Percentiles rank a stretch among this genome's conserved stretches.
Evolutionary conservation across 2,113 vertebrate species (phyloP).

Genomic region (Salminus brasiliensis): DNA sequence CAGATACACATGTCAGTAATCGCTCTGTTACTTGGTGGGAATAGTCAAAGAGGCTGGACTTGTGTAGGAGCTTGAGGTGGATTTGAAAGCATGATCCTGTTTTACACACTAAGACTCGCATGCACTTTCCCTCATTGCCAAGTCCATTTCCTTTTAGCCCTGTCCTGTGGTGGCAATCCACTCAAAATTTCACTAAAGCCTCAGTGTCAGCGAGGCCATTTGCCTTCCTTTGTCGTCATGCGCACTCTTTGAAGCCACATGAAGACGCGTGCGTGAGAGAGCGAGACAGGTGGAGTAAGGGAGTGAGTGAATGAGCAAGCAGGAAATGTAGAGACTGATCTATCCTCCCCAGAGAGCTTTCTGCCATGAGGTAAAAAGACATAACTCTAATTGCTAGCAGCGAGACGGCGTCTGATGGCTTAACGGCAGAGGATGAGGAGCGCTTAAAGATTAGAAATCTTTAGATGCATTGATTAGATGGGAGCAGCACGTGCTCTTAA

Average conservation of each 20-base stretch:
- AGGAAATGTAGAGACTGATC: conserved; percentile 11
- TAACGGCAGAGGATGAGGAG: conserved; percentile 29
- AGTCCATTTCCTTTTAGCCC: conserved; percentile 54
- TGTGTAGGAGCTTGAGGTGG: conserved; percentile 59
- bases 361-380: conserved; percentile 17
- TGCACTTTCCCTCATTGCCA: not conserved
- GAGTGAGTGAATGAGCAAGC: conserved; percentile 33
- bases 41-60: conserved; percentile 34
- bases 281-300: conserved; percentile 43
- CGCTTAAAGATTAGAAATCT: conserved; percentile 65
- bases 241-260: conserved; percentile 66
- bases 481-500: conserved; percentile 54
- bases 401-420: conserved; percentile 31
- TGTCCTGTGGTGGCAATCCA: conserved; percentile 37
- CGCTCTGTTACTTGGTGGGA: not conserved
- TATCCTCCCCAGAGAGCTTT: conserved; percentile 8
- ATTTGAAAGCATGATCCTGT: conserved; percentile 59
- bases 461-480: conserved; percentile 70
- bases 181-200: conserved; percentile 52
- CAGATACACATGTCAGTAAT: not conserved
- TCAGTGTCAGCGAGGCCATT: conserved; percentile 53
- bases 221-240: conserved; percentile 58
- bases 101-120: conserved; percentile 18
- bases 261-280: not conserved
- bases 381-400: conserved; percentile 49